Evolutionary conservation across 1,140 invertebrate genomes (phyloP), one percentile per base, ranked within the genome.

Genomic region (Whitmania pigra): DNA sequence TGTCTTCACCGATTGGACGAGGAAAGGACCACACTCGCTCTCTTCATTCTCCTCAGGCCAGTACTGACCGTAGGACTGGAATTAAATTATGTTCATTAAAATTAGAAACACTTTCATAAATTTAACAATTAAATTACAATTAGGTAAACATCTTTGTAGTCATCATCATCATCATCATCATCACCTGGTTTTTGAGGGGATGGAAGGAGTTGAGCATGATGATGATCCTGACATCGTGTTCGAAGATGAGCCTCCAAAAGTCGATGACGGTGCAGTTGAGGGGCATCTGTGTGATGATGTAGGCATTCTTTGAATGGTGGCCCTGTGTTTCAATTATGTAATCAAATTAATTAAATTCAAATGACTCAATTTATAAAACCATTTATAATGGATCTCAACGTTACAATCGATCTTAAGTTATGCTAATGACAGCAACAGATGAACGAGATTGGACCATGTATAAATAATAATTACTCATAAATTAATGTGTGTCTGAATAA

Each of bases 141-240:
- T n/a, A n/a, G n/a, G n/a, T 49, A 11, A 49, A 11, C 43, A 49
- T 49, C 43, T 6, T 43, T 13, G 13, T 54, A n/a, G 4, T 67
- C 69, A 72, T 80, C 80, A 75, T 77, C 76, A 55, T 80, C 79
- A 74, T 80, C 79, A 75, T 79, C 78, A 69, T 78, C 77, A 76
- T 78, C 57, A 63, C 57, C 22, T 25, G 22, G 22, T 63, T 22
- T 25, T 11, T 63, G 57, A 11, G 22, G 9, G 13, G 57, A 7
- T 63, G 57, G 57, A 63, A 80, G 54, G 71, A 43, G 43, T 76
- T 76, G 71, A 71, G 54, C 71, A 66, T 66, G 29, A 71, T 31
- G 17, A 74, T 67, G 20, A 54, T 67, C 25, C 22, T 18, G 29
- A 36, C 72, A 15, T 72, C 57, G 29, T 74, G 71, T 17, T 74